Evolutionary conservation across 2,113 vertebrate genomes (phyloP), one percentile per base, ranked within the genome.

Genomic region (Dipodomys merriami): DNA sequence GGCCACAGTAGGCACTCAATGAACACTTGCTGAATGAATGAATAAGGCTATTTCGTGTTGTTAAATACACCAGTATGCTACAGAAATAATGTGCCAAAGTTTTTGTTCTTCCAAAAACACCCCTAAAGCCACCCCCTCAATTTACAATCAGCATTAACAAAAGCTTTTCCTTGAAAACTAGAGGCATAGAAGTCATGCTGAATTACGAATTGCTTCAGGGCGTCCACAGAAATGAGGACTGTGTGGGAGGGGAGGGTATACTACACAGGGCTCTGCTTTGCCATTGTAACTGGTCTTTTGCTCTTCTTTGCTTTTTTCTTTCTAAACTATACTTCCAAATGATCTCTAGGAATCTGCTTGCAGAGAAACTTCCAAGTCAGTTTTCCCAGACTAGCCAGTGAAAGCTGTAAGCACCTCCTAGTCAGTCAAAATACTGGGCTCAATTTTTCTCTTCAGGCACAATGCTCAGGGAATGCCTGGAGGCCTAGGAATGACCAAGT

Each of bases 111-210:
- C 29, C 53, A 49, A 89, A 86, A 90, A 83, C 77, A 91, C 88
- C 68, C 73, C 39, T 86, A 71, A 93, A 95, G 79, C 78, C 78
- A 84, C 44, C 88, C 65, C 81, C 78, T 91, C 92, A 27, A 73
- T 97, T 87, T 87, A 90, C 27, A 93, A 87, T 86, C 82, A 82
- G 82, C 60, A 84, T 77, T 80, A 95, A 89, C 72, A 91, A 87
- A 94, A 83, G 81, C 90, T 94, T 87, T 87, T 79, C 88, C 85
- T 91, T 78, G 84, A 78, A 86, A 90, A 87, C 85, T 53, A 90
- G 88, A 93, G 35, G 73, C 46, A 62, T 11, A 53, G 67, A 72
- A 91, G 64, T 90, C 88, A 93, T 82, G 64, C 68, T 87, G 78
- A 89, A 93, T 93, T 77, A 80, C 0, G 4, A 73, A 73, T 64